These are phyloP conservation scores for Tragelaphus buxtoni DNA, from an alignment of 2,113 vertebrate species.

Conservation along the genomic window DNA sequence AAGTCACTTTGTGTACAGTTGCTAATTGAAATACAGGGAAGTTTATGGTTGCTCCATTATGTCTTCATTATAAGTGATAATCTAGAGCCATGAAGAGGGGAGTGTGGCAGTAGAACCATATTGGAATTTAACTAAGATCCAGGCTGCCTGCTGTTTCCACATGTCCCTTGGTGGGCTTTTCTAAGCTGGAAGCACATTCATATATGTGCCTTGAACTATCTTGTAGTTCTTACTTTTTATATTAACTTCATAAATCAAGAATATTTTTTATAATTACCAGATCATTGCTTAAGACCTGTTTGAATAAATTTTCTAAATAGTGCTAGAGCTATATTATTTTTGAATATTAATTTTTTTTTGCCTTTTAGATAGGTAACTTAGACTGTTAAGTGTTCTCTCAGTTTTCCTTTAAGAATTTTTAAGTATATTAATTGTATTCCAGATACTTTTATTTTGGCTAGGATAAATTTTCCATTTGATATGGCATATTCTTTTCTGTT, in stretches of 20 bases:
- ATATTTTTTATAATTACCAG: not conserved
- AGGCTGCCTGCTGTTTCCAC: not conserved
- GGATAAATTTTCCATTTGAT: not conserved
- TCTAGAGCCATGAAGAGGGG: not conserved
- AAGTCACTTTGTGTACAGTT: not conserved
- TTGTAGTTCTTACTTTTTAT: constrained; percentile 12
- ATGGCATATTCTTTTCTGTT: not conserved
- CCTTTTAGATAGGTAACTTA: not conserved
- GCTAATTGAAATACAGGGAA: not conserved
- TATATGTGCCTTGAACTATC: not conserved
- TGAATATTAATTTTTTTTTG: not conserved
- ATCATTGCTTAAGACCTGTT: not conserved
- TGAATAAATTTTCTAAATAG: not conserved
- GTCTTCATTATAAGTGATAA: not conserved
- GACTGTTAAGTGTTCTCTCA: not conserved
- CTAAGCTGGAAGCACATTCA: not conserved
- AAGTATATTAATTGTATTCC: not conserved
- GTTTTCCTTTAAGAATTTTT: not conserved
- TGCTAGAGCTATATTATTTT: not conserved
- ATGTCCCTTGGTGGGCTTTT: not conserved
- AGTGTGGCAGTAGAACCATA: not conserved
- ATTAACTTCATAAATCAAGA: not conserved
- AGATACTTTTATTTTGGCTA: not conserved
- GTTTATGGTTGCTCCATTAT: not conserved
- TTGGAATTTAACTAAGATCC: not conserved